phyloP scores from a whole-genome alignment of 2,888 invertebrate genomes.

The Cantharis rufa region DNA sequence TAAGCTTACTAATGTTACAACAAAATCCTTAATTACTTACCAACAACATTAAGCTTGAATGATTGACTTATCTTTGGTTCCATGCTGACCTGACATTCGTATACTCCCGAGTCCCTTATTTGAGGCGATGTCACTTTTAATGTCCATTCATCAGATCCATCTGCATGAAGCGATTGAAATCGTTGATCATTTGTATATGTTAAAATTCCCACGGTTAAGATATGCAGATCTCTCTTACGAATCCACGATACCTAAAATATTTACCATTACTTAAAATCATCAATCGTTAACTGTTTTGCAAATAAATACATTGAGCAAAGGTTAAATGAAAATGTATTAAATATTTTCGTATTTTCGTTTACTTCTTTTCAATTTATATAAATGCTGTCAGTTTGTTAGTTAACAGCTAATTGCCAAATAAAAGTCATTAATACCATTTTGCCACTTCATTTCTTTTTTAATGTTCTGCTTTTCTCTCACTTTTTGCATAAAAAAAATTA shows the following conservation, averaged over 20 bases:
- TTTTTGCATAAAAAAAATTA: neutral
- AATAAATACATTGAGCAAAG: neutral
- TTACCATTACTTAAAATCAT: neutral
- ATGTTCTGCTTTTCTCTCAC: neutral
- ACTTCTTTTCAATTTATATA: neutral
- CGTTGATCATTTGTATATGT: slow-evolving; percentile 76
- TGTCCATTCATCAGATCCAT: slow-evolving; percentile 75
- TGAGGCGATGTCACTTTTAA: slow-evolving; percentile 72
- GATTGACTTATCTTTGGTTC: slow-evolving; percentile 79
- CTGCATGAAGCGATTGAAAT: slow-evolving; percentile 71
- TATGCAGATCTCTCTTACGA: slow-evolving; percentile 79
- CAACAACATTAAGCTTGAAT: slow-evolving; percentile 75
- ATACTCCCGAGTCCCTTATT: slow-evolving; percentile 69
- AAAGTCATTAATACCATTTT: neutral
- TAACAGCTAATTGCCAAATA: neutral
- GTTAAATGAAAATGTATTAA: neutral
- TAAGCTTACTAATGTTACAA: neutral
- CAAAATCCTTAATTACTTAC: slow-evolving; percentile 58
- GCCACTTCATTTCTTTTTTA: neutral
- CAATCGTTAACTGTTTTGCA: neutral
- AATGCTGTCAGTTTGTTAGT: neutral
- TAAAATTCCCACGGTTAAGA: slow-evolving; percentile 71
- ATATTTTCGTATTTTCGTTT: neutral
- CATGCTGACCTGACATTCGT: slow-evolving; percentile 79
- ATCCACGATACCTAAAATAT: slow-evolving; percentile 81